Base-by-base conservation (phyloP, 2,797 vertebrate species). In the Hemitrygon akajei region DNA sequence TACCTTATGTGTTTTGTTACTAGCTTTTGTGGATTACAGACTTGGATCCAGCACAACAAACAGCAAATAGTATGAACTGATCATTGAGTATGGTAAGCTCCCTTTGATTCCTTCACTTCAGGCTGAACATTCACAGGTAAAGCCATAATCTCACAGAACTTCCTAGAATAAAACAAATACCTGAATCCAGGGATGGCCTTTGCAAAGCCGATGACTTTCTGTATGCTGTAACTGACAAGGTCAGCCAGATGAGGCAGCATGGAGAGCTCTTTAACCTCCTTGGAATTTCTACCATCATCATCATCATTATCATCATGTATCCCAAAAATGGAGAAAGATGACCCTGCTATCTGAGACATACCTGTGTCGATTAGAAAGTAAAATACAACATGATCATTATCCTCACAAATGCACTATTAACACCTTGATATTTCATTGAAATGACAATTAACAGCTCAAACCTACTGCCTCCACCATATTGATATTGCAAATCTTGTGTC, bases 141-240 rank as follows among this genome's bases (percentile, higher is more conserved):
- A 1, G n/a, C 66, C 22, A 69, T 89, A n/a, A 89, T 69, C n/a
- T 20, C 34, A 37, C 6, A 12, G 63, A 89, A 89, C 30, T 34
- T 3, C 16, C 37, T 2, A 66, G n/a, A 22, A 95, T 94, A 69
- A 63, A 40, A 22, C 22, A 66, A 1, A 73, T 7, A 99, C 99
- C 97, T 98, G 97, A 99, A 99, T 0, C 98, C 99, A 0, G 99
- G 99, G 95, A 99, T 99, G 98, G 98, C 99, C 95, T 99, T 99
- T 95, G 99, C 99, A 94, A 99, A 99, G 94, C 98, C 98, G 0
- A 99, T 98, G 94, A 99, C 98, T 96, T 99, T 99, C 96, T 99
- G 98, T 94, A 99, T 99, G 96, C 99, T 99, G 95, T 99, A 99
- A 95, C 98, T 99, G 95, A 99, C 98, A 95, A 99, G 97, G 95